Percentiles rank a stretch among this genome's conserved stretches.
phyloP scores from a whole-genome alignment of 2,888 invertebrate species.

The Alentia gelatinosa region DNA sequence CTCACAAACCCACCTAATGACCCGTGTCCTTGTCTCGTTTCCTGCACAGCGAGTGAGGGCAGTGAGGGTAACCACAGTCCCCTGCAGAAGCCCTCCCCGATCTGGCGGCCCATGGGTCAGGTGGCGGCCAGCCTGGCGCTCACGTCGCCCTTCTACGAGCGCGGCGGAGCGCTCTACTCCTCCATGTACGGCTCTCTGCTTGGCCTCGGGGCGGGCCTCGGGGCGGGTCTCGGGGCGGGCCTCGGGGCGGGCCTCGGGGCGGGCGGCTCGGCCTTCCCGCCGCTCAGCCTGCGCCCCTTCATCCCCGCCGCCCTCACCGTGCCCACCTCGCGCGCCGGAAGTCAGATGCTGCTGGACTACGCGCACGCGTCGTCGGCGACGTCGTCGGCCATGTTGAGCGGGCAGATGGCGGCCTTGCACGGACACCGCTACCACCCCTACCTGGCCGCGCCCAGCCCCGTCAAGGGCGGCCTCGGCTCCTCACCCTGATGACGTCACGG shows the following conservation, averaged over 20 bases:
- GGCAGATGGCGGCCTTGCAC: neutral
- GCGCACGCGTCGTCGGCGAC: slow-evolving; percentile 35
- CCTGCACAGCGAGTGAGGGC: slow-evolving; percentile 16
- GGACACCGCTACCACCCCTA: slow-evolving; percentile 42
- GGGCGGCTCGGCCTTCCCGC: neutral
- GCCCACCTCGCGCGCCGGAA: slow-evolving; percentile 39
- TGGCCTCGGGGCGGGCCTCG: neutral
- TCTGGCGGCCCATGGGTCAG: slow-evolving; percentile 48
- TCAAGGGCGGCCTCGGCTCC: slow-evolving; percentile 34
- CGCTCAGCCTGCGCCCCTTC: slow-evolving; percentile 36
- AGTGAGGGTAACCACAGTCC: slow-evolving; percentile 20
- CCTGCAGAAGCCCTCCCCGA: slow-evolving; percentile 25
- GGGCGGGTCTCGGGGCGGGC: no score
- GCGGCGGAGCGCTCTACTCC: neutral
- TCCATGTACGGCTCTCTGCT: slow-evolving; percentile 36
- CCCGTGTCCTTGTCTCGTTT: neutral
- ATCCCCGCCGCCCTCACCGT: slow-evolving; percentile 10
- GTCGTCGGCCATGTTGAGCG: neutral
- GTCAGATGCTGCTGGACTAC: slow-evolving; percentile 43
- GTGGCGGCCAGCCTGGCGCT: slow-evolving; percentile 48
- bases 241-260: no score
- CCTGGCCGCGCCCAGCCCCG: slow-evolving; percentile 12
- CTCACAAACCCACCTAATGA: no score
- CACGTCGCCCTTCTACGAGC: slow-evolving; percentile 42
- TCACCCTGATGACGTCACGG: neutral